Percentiles rank a stretch among this genome's conserved stretches.
These are phyloP conservation scores for Galeopsomyia nigrocyanea DNA, from an alignment of 2,888 invertebrate genomes.

Conservation along the genomic window DNA sequence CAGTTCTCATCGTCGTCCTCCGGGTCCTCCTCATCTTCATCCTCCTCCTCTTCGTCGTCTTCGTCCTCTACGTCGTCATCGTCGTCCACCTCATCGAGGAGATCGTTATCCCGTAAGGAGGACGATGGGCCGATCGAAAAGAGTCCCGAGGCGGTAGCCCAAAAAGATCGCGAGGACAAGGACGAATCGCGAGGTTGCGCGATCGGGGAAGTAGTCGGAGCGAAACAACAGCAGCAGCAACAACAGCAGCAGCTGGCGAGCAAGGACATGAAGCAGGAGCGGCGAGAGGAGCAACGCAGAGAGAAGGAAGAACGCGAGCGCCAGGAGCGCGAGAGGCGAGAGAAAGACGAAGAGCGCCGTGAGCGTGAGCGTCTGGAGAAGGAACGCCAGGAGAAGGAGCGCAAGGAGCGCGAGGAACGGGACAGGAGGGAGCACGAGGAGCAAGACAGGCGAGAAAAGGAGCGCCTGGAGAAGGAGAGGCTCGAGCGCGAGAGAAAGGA, in stretches of 20 bases:
- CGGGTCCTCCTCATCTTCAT: no score
- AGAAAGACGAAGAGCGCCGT: constrained; percentile 49
- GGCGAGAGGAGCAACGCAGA: constrained; percentile 53
- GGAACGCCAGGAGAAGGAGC: constrained; percentile 60
- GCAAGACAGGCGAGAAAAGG: constrained; percentile 59
- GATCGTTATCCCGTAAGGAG: constrained; percentile 59
- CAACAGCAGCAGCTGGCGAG: constrained; percentile 56
- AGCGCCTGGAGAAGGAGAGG: constrained; percentile 57
- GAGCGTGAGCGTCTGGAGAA: constrained; percentile 43
- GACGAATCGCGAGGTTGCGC: constrained; percentile 18
- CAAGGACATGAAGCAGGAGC: constrained; percentile 58
- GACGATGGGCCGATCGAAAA: constrained; percentile 51
- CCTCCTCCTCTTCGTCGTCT: background rate
- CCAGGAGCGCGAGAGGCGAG: constrained; percentile 53
- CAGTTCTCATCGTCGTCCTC: background rate
- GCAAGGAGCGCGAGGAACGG: constrained; percentile 55
- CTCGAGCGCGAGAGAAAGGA: constrained; percentile 56
- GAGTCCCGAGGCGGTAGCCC: constrained; percentile 10
- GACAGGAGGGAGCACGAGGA: constrained; percentile 58
- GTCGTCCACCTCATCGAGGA: constrained; percentile 53
- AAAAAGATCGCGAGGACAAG: constrained; percentile 47
- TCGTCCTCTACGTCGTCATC: constrained; percentile 12
- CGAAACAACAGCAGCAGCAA: constrained; percentile 55
- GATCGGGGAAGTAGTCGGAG: constrained; percentile 18
- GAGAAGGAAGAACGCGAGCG: constrained; percentile 40